Conservation (phyloP, 2,797 vertebrate species). For the Rhinophrynus dorsalis region DNA sequence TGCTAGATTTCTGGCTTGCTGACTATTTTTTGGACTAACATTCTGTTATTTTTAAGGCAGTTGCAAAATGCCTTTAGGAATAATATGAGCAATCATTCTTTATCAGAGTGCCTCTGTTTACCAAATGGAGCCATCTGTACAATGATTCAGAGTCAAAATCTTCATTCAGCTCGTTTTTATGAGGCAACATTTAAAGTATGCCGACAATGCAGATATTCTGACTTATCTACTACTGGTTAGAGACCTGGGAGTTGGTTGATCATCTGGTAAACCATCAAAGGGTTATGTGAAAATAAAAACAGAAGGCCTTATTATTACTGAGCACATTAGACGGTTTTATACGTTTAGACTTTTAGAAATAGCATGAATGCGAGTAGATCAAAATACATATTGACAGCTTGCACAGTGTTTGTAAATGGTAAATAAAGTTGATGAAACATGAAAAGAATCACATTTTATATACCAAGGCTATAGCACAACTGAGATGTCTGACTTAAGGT, state of each 20-base stretch:
- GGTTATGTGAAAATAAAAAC: conserved; percentile 27
- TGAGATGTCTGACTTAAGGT: neutral
- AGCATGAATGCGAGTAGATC: neutral
- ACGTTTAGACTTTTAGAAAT: conserved; percentile 13
- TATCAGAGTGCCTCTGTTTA: conserved; percentile 36
- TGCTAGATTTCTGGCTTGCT: conserved; percentile 6
- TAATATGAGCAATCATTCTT: conserved; percentile 42
- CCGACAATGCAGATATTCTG: neutral
- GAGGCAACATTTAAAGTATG: conserved; percentile 7
- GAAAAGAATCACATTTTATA: neutral
- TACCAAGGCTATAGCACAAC: neutral
- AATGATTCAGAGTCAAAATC: conserved; percentile 33
- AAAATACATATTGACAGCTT: conserved; percentile 19
- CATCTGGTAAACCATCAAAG: conserved; percentile 23
- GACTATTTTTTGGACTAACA: conserved; percentile 19
- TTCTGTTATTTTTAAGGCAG: conserved; percentile 18
- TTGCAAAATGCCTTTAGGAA: conserved; percentile 35
- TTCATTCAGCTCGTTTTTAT: conserved; percentile 33
- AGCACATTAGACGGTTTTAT: conserved; percentile 3
- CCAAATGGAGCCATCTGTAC: conserved; percentile 45
- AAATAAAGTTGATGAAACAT: conserved; percentile 26
- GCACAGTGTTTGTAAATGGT: neutral
- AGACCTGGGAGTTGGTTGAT: conserved; percentile 19
- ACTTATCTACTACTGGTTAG: conserved; percentile 14
- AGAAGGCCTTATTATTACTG: conserved; percentile 35